These are phyloP conservation scores for Thamnophis sirtalis DNA, from an alignment of 2,113 vertebrate genomes.

Conservation along the genomic window DNA sequence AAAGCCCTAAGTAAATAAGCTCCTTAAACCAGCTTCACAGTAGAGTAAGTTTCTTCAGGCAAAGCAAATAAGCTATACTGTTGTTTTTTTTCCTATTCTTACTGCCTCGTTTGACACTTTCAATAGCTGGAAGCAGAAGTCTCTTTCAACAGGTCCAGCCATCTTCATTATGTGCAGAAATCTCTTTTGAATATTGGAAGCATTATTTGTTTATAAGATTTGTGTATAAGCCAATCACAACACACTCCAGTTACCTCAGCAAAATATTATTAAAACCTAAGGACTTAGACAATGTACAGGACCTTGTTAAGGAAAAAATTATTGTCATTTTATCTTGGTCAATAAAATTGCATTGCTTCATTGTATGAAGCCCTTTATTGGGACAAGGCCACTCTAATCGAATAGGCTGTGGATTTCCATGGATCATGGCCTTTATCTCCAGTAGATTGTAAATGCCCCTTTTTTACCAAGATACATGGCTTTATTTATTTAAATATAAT, in stretches of 20 bases:
- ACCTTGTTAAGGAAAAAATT: not conserved
- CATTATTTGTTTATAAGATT: not conserved
- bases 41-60: not conserved
- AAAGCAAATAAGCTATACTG: not conserved
- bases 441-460: not conserved
- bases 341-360: not conserved
- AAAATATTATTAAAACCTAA: not conserved
- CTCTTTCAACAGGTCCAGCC: not conserved
- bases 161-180: not conserved
- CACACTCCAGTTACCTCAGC: not conserved
- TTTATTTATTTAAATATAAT: not conserved
- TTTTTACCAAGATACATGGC: not conserved
- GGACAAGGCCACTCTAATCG: not conserved
- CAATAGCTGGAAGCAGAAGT: not conserved
- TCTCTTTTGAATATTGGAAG: not conserved
- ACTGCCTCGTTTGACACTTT: not conserved
- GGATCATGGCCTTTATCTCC: not conserved
- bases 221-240: not conserved
- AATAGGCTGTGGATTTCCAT: not conserved
- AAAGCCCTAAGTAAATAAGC: not conserved
- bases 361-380: not conserved
- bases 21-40: not conserved
- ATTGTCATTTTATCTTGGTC: not conserved
- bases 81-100: not conserved
- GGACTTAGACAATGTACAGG: not conserved